A percentile compares a stretch with the other conserved stretches of the same genome.
Conservation (phyloP, 2,113 vertebrate species). For the Aplodontia rufa region DNA sequence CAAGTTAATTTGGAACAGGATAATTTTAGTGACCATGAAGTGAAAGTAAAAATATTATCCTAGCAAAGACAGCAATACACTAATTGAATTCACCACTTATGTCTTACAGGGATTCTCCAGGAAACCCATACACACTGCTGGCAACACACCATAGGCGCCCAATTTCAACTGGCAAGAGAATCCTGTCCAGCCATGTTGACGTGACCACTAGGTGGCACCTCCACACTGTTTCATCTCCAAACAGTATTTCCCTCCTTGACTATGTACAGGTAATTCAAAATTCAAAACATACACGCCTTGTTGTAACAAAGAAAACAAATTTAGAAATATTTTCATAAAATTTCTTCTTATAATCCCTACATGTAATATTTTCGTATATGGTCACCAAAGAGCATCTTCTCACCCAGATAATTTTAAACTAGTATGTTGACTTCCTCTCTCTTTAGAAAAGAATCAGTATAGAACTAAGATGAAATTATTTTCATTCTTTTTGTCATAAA, state of each 20-base stretch:
- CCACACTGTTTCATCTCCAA: conserved; percentile 16
- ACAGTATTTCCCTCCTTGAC: neutral
- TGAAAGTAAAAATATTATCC: neutral
- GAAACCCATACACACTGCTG: neutral
- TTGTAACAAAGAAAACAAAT: conserved; percentile 13
- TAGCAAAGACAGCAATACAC: neutral
- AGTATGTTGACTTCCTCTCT: neutral
- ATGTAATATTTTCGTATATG: neutral
- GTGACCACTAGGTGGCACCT: conserved; percentile 66
- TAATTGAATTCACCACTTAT: neutral
- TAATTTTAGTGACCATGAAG: neutral
- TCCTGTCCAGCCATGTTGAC: fast-evolving
- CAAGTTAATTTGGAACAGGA: conserved; percentile 24
- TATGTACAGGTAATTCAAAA: neutral
- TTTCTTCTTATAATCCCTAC: neutral
- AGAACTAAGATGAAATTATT: neutral
- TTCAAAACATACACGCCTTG: neutral
- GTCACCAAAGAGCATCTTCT: neutral
- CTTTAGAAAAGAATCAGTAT: neutral
- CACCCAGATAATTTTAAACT: neutral
- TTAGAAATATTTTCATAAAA: neutral
- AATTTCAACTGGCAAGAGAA: neutral
- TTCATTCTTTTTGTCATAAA: neutral
- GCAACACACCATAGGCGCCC: neutral
- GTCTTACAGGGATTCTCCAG: neutral